Conservation (phyloP, 1,140 invertebrate genomes). For the Cheumatopsyche charites region DNA sequence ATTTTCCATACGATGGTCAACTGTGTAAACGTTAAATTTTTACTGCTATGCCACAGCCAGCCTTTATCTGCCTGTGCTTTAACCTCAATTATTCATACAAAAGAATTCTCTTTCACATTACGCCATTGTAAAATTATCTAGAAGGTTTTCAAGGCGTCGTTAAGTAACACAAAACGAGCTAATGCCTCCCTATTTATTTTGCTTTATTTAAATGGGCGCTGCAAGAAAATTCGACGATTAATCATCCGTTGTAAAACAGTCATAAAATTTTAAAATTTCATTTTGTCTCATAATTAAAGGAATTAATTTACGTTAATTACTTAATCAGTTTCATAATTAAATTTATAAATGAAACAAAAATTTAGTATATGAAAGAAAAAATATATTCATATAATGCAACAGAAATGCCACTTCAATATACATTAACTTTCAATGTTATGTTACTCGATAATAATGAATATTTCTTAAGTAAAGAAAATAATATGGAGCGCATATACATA, state of each 20-base stretch:
- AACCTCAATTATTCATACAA: conserved; percentile 12
- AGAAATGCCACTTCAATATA: no score
- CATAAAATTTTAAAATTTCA: no score
- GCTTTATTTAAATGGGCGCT: conserved; percentile 17
- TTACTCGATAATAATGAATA: no score
- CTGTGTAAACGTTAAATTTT: neutral
- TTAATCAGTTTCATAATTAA: no score
- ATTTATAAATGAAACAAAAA: no score
- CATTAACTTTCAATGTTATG: no score
- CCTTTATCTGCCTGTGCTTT: neutral
- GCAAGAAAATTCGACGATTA: conserved; percentile 4
- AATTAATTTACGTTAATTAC: no score
- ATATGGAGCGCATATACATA: no score
- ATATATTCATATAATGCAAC: no score
- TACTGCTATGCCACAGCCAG: neutral
- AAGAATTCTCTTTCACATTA: conserved; percentile 13
- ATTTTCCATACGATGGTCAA: neutral
- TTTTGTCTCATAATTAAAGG: no score
- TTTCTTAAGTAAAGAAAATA: no score
- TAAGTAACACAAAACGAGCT: conserved; percentile 25
- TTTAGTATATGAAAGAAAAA: no score
- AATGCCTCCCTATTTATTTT: conserved; percentile 21
- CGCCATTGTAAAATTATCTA: conserved; percentile 16
- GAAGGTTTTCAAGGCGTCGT: conserved; percentile 11
- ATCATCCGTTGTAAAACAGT: neutral